phyloP scores from a whole-genome alignment of 2,113 vertebrate species.

The Carassius auratus region DNA sequence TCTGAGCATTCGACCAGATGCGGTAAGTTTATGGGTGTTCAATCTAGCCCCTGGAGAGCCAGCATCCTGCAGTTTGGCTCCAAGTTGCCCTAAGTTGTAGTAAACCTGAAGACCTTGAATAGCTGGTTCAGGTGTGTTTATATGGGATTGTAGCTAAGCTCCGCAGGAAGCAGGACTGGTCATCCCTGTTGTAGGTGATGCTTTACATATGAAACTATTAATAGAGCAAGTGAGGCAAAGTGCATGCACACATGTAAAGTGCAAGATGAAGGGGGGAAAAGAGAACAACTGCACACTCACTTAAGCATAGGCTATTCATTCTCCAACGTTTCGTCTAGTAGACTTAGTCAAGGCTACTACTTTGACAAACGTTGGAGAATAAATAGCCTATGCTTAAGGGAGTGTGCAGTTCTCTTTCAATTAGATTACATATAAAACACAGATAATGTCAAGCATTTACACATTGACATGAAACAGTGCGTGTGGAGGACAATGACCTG shows the following conservation, averaged over 20 bases:
- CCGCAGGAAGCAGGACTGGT: background rate
- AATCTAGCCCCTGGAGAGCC: background rate
- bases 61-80: background rate
- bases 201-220: background rate
- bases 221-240: too few species aligned
- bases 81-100: background rate
- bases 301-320: too few species aligned
- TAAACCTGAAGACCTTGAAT: slow-evolving; percentile 28
- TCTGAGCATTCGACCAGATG: background rate
- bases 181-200: background rate
- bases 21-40: background rate
- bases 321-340: too few species aligned
- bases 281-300: too few species aligned
- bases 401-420: too few species aligned
- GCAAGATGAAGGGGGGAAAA: too few species aligned
- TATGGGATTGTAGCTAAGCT: background rate
- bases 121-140: background rate
- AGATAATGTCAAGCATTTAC: background rate
- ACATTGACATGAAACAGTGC: background rate
- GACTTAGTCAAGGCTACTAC: too few species aligned
- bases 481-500: background rate
- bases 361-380: too few species aligned
- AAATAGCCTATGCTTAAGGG: too few species aligned
- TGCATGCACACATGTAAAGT: too few species aligned
- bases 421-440: background rate